phyloP scores from a whole-genome alignment of 1,140 invertebrate genomes.

The Proales similis region DNA sequence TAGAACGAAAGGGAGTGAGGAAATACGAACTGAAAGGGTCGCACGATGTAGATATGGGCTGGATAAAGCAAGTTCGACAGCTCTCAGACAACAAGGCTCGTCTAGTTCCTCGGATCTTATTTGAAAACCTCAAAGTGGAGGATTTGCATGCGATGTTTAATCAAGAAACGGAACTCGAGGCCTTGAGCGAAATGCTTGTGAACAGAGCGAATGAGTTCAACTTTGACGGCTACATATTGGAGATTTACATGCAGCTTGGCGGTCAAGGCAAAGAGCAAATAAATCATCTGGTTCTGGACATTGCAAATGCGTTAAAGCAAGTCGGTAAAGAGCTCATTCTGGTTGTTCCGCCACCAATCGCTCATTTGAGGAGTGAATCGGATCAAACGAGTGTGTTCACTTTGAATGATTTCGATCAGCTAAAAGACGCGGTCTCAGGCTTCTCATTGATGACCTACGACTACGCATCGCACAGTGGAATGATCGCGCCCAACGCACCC shows the following conservation, averaged over 20 bases:
- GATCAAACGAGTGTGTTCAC: constrained; percentile 58
- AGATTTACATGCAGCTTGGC: constrained; percentile 76
- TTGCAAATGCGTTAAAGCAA: constrained; percentile 6
- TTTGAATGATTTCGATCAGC: constrained; percentile 66
- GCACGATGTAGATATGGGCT: constrained; percentile 66
- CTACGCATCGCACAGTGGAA: constrained; percentile 61
- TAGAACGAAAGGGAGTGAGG: constrained; percentile 59
- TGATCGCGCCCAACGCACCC: constrained; percentile 68
- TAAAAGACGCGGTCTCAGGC: constrained; percentile 68
- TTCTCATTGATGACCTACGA: constrained; percentile 94
- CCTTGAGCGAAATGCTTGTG: constrained; percentile 41
- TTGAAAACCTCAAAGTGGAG: constrained; percentile 53
- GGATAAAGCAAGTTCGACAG: constrained; percentile 54
- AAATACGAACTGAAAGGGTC: constrained; percentile 53
- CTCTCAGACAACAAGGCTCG: constrained; percentile 39
- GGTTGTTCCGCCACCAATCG: constrained; percentile 70
- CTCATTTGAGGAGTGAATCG: constrained; percentile 54
- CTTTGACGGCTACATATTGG: constrained; percentile 78
- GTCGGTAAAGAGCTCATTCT: constrained; percentile 58
- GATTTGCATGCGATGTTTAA: constrained; percentile 38
- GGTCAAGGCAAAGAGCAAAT: constrained; percentile 57
- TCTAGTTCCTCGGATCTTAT: constrained; percentile 55
- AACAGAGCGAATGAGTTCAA: neutral
- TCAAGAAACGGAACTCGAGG: constrained; percentile 43
- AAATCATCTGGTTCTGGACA: constrained; percentile 33